Conservation (phyloP, 2,888 invertebrate genomes). For the Hemaris fuciformis region DNA sequence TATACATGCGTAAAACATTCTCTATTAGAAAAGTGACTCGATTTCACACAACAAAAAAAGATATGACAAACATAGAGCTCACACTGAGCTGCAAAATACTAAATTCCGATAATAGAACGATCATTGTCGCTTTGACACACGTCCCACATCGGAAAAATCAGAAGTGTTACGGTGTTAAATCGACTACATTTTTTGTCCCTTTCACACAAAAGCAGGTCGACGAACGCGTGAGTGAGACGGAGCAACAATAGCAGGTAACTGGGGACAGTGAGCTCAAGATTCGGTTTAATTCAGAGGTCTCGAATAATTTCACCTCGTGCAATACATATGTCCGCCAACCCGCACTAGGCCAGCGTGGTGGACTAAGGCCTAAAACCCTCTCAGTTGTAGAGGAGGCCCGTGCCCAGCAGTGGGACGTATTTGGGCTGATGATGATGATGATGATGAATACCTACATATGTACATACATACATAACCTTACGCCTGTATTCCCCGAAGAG, state of each 20-base stretch:
- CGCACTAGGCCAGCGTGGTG: no score
- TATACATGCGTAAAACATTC: no score
- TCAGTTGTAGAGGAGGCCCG: no score
- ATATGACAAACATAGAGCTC: background rate
- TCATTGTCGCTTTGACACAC: background rate
- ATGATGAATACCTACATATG: no score
- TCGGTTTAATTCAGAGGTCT: slow-evolving; percentile 11
- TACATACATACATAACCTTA: no score
- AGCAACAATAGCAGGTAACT: slow-evolving; percentile 62
- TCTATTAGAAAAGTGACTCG: no score
- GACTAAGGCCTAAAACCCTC: no score
- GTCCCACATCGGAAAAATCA: background rate
- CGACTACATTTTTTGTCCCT: background rate
- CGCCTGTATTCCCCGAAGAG: no score
- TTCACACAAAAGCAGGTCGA: slow-evolving; percentile 25
- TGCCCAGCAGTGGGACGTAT: no score
- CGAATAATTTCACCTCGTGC: slow-evolving; percentile 2
- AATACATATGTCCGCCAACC: no score
- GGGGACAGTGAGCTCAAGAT: slow-evolving; percentile 36
- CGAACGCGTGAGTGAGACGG: slow-evolving; percentile 37
- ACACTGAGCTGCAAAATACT: background rate
- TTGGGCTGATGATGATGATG: no score
- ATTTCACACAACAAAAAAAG: background rate
- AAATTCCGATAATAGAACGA: background rate
- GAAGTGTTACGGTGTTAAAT: background rate